Percentiles rank a stretch among this genome's conserved stretches.
Evolutionary conservation across 1,140 invertebrate genomes (phyloP).

Genomic region (Galleria mellonella): DNA sequence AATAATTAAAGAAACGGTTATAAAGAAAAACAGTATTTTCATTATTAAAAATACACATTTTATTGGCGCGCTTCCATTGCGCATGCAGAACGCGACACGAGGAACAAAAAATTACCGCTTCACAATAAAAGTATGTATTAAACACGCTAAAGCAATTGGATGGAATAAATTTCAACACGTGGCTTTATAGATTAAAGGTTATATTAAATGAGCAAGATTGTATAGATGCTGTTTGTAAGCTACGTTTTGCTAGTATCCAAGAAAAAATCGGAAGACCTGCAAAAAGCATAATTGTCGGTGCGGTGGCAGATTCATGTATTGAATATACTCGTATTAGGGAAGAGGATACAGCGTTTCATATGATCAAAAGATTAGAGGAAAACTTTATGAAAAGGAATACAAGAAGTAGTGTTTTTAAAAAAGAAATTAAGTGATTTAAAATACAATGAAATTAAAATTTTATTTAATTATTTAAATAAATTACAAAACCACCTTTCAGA

Average conservation of each 20-base stretch:
- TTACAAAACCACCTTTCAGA: background rate
- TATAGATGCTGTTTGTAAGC: background rate
- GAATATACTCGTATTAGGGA: slow-evolving; percentile 1
- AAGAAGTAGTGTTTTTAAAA: background rate
- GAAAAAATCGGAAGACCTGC: background rate
- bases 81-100: background rate
- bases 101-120: background rate
- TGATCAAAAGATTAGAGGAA: slow-evolving; percentile 1
- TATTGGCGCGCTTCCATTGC: background rate
- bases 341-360: background rate
- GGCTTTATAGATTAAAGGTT: background rate
- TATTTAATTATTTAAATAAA: too few species aligned
- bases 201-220: slow-evolving; percentile 1
- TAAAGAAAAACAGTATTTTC: too few species aligned
- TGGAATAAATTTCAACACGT: background rate
- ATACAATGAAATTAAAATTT: slow-evolving; percentile 2
- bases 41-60: background rate
- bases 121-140: background rate
- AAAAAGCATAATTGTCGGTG: background rate
- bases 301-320: background rate
- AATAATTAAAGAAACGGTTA: too few species aligned
- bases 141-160: background rate
- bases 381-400: background rate
- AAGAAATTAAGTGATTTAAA: background rate
- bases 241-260: background rate